Base-by-base conservation (phyloP, 2,888 invertebrate genomes). In the Dryobota labecula region DNA sequence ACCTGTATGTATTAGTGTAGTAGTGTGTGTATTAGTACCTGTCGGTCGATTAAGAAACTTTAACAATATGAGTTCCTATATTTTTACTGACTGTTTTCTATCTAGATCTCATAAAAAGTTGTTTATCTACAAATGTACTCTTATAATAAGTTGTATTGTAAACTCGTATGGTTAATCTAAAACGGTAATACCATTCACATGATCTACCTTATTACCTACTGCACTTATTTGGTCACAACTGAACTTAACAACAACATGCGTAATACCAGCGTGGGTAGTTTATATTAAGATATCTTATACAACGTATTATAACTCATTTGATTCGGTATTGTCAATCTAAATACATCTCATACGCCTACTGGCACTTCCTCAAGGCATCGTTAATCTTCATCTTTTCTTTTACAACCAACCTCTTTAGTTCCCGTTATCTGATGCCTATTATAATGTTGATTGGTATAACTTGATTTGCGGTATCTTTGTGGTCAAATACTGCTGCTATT, bases 401-500 rank as follows among this genome's bases (percentile, higher is more conserved):
- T 75, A 80, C 58, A 69, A 49, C 33, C 24, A 47, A 45, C 51
- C 53, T 58, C 24, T 54, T 51, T 24, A 58, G 49, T 30, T 85
- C 30, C 83, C 84, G 85, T 85, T 83, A 77, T 30, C 30, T 8
- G 7, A 30, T 36, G 30, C 38, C 45, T 68, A 47, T 75, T 62
- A 61, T 69, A 60, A 51, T 38, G 33, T 65, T 80, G 67, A 70
- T 64, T 64, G 47, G 13, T 61, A 24, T 43, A 41, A 33, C 47
- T 66, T 27, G 49, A 64, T 79, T 57, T 74, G 54, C 74, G 83
- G 80, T 78, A 45, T 41, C 8, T 38, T 30, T 78, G 73, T 61
- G 62, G 74, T 72, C 36, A 18, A 75, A 73, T 73, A 62, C 30
- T 73, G 56, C 43, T 73, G 56, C 49, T 49, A 61, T 61, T 41